Evolutionary conservation across 2,888 invertebrate genomes (phyloP).

Genomic region (Sepiola atlantica): DNA sequence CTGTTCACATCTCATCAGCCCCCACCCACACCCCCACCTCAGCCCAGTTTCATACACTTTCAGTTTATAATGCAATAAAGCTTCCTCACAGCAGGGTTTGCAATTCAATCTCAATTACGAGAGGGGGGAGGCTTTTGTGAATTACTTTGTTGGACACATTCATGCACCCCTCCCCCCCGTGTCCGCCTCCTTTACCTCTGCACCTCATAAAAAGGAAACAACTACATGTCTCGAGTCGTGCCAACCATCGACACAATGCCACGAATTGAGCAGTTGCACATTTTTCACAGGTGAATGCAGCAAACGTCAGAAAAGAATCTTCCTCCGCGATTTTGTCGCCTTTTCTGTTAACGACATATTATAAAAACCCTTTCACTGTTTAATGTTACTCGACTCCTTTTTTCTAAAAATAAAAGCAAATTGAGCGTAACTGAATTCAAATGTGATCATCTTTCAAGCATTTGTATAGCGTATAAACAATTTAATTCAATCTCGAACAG

Average conservation of each 20-base stretch:
- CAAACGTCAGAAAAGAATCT: no score
- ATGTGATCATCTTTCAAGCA: no score
- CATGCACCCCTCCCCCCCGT: background rate
- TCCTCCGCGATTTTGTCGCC: no score
- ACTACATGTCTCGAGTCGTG: background rate
- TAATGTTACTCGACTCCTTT: no score
- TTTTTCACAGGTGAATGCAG: background rate
- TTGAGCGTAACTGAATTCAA: no score
- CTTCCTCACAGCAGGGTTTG: slow-evolving; percentile 14
- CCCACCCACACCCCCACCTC: background rate
- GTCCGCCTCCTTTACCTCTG: background rate
- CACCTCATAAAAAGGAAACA: background rate
- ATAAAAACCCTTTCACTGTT: no score
- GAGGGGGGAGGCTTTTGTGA: background rate
- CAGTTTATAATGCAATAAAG: background rate
- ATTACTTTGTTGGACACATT: slow-evolving; percentile 32
- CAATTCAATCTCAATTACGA: background rate
- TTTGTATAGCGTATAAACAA: no score
- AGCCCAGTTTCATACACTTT: background rate
- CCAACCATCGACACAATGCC: background rate
- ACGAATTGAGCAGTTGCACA: background rate
- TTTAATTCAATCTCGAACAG: no score
- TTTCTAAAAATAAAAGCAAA: no score
- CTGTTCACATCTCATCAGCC: background rate
- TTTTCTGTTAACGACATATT: no score